These are phyloP conservation scores for Heteractis magnifica DNA, from an alignment of 92 coral and sea anemone species.

Conservation along the genomic window DNA sequence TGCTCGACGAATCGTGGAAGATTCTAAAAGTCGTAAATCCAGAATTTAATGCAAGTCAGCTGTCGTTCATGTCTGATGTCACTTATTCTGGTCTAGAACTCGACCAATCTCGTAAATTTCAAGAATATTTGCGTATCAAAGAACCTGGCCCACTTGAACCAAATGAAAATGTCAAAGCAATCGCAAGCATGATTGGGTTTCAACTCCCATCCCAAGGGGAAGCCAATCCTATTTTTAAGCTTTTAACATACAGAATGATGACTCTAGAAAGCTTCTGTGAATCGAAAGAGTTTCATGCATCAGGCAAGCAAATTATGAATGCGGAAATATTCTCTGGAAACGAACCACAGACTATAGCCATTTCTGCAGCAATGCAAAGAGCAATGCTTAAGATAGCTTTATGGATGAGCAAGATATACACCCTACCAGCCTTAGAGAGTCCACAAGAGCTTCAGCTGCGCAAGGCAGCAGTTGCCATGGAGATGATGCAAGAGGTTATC, in stretches of 20 bases:
- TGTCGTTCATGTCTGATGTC: slow-evolving; percentile 20
- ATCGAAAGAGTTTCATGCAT: slow-evolving; percentile 21
- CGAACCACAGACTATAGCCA: slow-evolving; percentile 13
- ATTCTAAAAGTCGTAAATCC: slow-evolving; percentile 19
- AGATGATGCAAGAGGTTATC: background rate
- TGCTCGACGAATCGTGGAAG: slow-evolving; percentile 14
- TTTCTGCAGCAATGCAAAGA: slow-evolving; percentile 22
- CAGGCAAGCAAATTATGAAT: slow-evolving; percentile 11
- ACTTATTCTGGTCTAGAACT: slow-evolving; percentile 24
- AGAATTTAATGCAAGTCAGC: slow-evolving; percentile 10
- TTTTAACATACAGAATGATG: slow-evolving; percentile 16
- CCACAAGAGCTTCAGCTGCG: slow-evolving; percentile 4
- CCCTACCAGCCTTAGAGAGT: background rate
- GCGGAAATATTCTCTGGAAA: slow-evolving; percentile 18
- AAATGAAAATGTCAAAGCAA: slow-evolving; percentile 4
- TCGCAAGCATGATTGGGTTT: slow-evolving; percentile 8
- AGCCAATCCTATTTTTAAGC: slow-evolving; percentile 14
- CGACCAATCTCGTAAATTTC: slow-evolving; percentile 21
- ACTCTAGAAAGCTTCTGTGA: slow-evolving; percentile 10
- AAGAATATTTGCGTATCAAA: slow-evolving; percentile 6
- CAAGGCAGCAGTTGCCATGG: slow-evolving; percentile 17
- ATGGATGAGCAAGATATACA: slow-evolving; percentile 15
- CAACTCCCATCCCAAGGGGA: slow-evolving; percentile 5
- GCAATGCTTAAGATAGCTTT: slow-evolving; percentile 20
- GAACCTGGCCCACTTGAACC: background rate